A percentile compares a stretch with the other conserved stretches of the same genome.
Evolutionary conservation across 2,888 invertebrate genomes (phyloP).

Genomic region (Cyclophora punctaria): DNA sequence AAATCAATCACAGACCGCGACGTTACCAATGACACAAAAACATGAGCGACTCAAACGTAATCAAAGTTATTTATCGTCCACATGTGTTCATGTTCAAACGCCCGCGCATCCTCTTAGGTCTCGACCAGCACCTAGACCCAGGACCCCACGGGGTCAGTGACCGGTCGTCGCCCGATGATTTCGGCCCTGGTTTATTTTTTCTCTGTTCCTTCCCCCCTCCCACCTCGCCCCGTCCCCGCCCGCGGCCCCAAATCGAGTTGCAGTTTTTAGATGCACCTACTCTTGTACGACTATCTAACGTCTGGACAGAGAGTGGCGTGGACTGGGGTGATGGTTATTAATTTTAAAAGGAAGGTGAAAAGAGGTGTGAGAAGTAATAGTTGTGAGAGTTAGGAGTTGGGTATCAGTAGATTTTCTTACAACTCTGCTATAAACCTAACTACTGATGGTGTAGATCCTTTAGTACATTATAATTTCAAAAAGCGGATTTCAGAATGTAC

Average conservation of each 20-base stretch:
- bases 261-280: constrained; percentile 75
- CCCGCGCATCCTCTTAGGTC: constrained; percentile 21
- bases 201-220: constrained; percentile 21
- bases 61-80: too few species aligned
- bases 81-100: too few species aligned
- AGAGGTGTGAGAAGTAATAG: too few species aligned
- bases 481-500: too few species aligned
- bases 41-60: too few species aligned
- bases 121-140: constrained; percentile 32
- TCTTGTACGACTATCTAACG: constrained; percentile 71
- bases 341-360: neutral
- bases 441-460: too few species aligned
- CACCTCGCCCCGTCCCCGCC: constrained; percentile 21
- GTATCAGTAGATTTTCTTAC: too few species aligned
- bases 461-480: too few species aligned
- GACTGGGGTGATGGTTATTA: constrained; percentile 15
- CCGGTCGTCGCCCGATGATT: constrained; percentile 69
- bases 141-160: constrained; percentile 44
- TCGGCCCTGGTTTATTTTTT: constrained; percentile 53
- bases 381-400: too few species aligned
- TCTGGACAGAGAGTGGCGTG: constrained; percentile 31
- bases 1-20: too few species aligned
- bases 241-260: constrained; percentile 62
- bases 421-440: too few species aligned
- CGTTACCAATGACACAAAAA: too few species aligned